Evolutionary conservation across 2,113 vertebrate genomes (phyloP).

Genomic region (Mionectes macconnelli): DNA sequence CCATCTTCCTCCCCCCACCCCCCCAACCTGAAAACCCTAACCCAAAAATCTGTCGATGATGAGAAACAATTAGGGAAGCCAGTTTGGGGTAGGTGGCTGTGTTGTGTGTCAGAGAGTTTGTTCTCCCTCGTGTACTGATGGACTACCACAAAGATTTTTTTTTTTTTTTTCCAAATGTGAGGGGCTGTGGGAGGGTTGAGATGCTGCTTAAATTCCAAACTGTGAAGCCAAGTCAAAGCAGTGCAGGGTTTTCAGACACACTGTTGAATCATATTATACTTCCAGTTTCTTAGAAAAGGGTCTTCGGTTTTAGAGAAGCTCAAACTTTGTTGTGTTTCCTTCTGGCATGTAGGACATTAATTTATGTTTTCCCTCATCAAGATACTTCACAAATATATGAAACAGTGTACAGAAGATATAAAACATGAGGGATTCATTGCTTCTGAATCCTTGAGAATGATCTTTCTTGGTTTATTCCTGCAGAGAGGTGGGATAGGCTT

Average conservation of each 20-base stretch:
- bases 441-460: background rate
- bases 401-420: background rate
- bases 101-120: background rate
- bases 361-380: background rate
- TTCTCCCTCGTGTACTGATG: background rate
- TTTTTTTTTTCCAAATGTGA: background rate
- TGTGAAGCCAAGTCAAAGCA: background rate
- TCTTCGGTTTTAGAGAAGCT: background rate
- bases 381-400: background rate
- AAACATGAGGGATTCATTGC: background rate
- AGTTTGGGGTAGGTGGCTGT: rapidly evolving
- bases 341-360: background rate
- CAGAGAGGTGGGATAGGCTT: background rate
- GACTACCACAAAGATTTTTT: background rate
- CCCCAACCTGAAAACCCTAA: background rate
- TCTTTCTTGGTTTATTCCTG: background rate
- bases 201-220: background rate
- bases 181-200: background rate
- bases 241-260: background rate
- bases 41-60: background rate
- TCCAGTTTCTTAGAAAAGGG: background rate
- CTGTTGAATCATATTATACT: background rate
- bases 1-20: no score
- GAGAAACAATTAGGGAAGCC: background rate
- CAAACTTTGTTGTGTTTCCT: background rate